phyloP scores from a whole-genome alignment of 2,797 vertebrate genomes.

The Vipera latastei region DNA sequence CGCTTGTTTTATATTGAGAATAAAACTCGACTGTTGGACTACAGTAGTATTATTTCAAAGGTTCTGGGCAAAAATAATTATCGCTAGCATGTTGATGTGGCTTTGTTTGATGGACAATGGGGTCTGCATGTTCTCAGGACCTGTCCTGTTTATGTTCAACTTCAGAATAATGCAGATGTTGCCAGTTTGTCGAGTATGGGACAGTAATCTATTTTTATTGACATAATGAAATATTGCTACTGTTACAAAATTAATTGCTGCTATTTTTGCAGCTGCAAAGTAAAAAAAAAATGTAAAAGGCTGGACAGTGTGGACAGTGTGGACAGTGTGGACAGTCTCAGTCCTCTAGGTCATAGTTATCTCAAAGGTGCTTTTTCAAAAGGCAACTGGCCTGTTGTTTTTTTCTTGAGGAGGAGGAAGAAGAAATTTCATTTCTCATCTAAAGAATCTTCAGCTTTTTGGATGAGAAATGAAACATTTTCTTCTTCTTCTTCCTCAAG shows the following conservation, averaged over 20 bases:
- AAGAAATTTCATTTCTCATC: too few relatives aligned
- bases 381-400: too few relatives aligned
- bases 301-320: too few relatives aligned
- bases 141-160: background rate
- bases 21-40: background rate
- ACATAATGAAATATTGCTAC: background rate
- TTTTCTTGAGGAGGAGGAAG: too few relatives aligned
- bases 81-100: background rate
- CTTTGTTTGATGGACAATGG: background rate
- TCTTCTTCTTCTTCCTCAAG: too few relatives aligned
- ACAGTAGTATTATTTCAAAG: background rate
- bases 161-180: background rate
- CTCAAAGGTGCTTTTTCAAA: too few relatives aligned
- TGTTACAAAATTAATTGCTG: background rate
- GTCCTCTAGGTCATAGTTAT: too few relatives aligned
- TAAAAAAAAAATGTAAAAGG: background rate
- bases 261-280: background rate
- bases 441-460: too few relatives aligned
- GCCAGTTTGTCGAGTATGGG: background rate
- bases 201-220: background rate
- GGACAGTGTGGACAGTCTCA: too few relatives aligned
- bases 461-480: too few relatives aligned
- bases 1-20: too few relatives aligned
- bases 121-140: background rate
- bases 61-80: background rate